Conservation (phyloP, 2,113 vertebrate species). For the Microcebus ravelobensis region DNA sequence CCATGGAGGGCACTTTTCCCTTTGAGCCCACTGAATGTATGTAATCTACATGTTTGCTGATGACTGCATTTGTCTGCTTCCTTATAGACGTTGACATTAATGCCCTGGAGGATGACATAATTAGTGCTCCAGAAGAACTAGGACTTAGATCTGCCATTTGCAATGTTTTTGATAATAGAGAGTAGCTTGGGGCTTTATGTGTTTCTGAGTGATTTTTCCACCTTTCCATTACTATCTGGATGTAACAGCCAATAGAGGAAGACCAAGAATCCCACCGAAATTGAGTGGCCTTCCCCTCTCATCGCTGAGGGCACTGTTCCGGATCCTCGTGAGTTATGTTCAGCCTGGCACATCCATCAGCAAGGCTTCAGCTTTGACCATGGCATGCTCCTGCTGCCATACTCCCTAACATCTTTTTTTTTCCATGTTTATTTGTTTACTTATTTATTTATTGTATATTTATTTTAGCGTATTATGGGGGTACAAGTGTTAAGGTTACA, state of each 20-base stretch:
- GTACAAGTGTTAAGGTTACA: too few relatives aligned
- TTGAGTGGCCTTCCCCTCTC: background rate
- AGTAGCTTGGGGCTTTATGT: background rate
- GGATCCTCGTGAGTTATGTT: background rate
- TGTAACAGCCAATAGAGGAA: background rate
- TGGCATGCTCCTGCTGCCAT: background rate
- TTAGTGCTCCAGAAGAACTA: background rate
- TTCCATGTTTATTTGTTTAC: too few relatives aligned
- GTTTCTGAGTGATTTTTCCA: constrained; percentile 30
- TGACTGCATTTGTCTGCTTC: background rate
- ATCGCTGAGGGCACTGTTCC: background rate
- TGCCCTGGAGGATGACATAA: background rate
- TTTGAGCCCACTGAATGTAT: background rate
- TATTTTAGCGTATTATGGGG: too few relatives aligned
- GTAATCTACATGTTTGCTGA: background rate
- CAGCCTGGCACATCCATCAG: background rate
- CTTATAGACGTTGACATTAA: background rate
- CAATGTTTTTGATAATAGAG: background rate
- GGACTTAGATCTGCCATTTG: background rate
- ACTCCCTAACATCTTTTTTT: too few relatives aligned
- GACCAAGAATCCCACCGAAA: background rate
- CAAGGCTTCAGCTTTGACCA: background rate
- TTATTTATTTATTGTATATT: too few relatives aligned
- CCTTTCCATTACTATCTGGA: background rate
- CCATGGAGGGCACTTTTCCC: background rate